Base-by-base conservation (phyloP, 53 echinoderm and acorn worm species). In the Patiria pectinifera region DNA sequence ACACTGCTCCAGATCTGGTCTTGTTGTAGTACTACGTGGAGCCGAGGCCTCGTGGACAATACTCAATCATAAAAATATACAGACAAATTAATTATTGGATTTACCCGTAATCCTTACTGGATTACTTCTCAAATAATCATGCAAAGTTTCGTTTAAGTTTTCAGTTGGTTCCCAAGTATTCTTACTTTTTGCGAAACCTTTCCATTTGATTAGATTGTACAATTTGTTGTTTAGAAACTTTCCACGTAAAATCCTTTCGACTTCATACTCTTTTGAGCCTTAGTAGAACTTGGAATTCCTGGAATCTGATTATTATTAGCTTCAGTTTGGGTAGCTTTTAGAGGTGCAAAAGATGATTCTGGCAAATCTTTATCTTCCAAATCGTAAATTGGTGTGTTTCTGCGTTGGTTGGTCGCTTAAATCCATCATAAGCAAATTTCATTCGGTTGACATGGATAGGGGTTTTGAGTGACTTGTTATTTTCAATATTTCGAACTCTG, bases 111-210 rank as follows among this genome's bases (percentile, higher is more conserved):
- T 74, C 74, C 74, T 11, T 7, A 74, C 74, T 13, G 74, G 74
- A 15, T 78, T 5, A 78, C 45, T 45, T 53, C 53, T 58, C 13
- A 91, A 19, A 44, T 91, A 72, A 63, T 80, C 82, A 45, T 46
- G 45, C 2, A 48, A 12, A 2, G 46, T 58, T n/a, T 26, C 44
- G 35, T 91, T 91, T 5, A 91, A 21, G 46, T 91, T 24, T 21
- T 60, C 62, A n/a, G 45, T 70, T 46, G 89, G 89, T 26, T 89
- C 89, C 89, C 89, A 91, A 15, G 91, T 35, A 81, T 91, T 91
- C 15, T 62, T 18, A 14, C 13, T 61, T 21, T 3, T 2, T 43
- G 91, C 25, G 63, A 80, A 91, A 13, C 49, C 45, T 26, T 63
- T 80, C 91, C 91, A 91, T 89, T 89, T 89, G 26, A 89, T 70